These are phyloP conservation scores for Poecilia wingei DNA, from an alignment of 2,797 vertebrate genomes.

Conservation along the genomic window DNA sequence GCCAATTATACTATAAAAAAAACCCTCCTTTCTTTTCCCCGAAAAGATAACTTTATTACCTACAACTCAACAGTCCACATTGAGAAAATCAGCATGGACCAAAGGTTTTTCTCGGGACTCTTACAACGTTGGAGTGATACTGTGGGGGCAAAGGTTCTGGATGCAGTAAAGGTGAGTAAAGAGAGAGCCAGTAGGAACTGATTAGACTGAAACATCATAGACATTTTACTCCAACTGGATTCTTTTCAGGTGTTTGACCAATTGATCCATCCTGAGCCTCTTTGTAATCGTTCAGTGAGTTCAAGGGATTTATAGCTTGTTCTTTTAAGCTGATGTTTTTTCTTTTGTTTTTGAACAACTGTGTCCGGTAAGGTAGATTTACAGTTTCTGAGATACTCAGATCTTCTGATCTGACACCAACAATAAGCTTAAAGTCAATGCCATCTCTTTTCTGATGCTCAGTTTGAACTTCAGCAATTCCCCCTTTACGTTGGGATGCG, in stretches of 20 bases:
- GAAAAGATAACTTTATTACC: neutral
- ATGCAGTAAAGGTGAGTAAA: neutral
- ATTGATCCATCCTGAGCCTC: neutral
- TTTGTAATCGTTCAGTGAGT: neutral
- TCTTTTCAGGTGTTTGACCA: neutral
- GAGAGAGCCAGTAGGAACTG: neutral
- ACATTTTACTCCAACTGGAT: neutral
- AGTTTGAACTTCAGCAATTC: neutral
- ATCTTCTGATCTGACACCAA: neutral
- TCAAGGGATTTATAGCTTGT: neutral
- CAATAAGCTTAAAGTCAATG: neutral
- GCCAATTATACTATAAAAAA: neutral
- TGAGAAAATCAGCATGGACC: neutral
- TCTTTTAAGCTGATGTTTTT: neutral
- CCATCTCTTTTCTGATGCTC: neutral
- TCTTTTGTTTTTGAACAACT: neutral
- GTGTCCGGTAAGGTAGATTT: neutral
- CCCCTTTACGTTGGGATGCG: neutral
- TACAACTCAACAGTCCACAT: neutral
- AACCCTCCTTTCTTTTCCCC: neutral
- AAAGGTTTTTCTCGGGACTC: neutral
- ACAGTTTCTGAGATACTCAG: neutral
- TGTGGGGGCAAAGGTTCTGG: neutral
- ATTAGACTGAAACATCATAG: neutral
- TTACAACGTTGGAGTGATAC: neutral